Conservation (phyloP, 1,140 invertebrate genomes). For the Cydia strobilella region DNA sequence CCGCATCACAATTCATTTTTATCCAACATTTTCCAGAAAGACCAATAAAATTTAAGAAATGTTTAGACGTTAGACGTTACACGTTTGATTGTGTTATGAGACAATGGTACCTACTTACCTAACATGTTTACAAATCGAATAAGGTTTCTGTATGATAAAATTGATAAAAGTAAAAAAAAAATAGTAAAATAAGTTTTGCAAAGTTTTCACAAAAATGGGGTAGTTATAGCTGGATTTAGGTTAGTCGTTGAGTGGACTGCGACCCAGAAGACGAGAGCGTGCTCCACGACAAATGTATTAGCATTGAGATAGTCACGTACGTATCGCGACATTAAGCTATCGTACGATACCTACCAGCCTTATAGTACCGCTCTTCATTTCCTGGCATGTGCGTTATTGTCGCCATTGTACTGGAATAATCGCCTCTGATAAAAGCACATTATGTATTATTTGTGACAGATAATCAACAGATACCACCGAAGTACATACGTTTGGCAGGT, state of each 20-base stretch:
- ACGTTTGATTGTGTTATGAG: too few species aligned
- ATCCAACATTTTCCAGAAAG: background rate
- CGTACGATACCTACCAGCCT: constrained; percentile 22
- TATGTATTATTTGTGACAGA: constrained; percentile 38
- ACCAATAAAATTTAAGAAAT: background rate
- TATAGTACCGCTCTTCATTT: constrained; percentile 21
- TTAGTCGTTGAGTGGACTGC: background rate
- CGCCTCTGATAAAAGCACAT: constrained; percentile 32
- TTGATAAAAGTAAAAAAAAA: background rate
- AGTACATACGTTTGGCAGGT: constrained; percentile 29
- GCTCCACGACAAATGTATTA: background rate
- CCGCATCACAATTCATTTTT: background rate
- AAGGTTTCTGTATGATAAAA: background rate
- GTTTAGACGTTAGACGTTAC: too few species aligned
- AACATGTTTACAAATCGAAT: too few species aligned
- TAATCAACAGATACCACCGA: constrained; percentile 4
- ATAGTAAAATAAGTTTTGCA: background rate
- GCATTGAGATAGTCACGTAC: constrained; percentile 29
- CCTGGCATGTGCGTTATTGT: constrained; percentile 15
- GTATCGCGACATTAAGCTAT: constrained; percentile 10
- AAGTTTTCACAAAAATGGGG: background rate
- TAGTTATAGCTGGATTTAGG: background rate
- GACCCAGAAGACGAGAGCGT: constrained; percentile 4
- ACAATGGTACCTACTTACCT: too few species aligned
- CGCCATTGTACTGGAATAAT: constrained; percentile 27